A percentile compares a stretch with the other conserved stretches of the same genome.
These are phyloP conservation scores for Tachysurus vachellii DNA, from an alignment of 2,113 vertebrate genomes.

Conservation along the genomic window DNA sequence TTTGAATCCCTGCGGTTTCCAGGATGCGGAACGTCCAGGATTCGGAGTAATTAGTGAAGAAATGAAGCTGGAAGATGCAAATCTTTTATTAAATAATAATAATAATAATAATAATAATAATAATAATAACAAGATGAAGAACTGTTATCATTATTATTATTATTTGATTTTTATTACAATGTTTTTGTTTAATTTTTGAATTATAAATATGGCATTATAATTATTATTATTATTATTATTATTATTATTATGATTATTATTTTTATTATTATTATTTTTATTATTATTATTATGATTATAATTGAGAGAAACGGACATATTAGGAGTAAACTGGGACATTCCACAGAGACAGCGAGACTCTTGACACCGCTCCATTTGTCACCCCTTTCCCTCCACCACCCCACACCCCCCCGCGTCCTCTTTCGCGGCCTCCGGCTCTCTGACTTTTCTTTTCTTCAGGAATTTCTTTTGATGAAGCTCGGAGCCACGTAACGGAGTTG, in stretches of 20 bases:
- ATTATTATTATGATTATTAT: no score
- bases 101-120: conserved; percentile 14
- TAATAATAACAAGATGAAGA: neutral
- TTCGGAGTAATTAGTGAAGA: neutral
- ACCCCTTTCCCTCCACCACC: neutral
- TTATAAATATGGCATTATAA: no score
- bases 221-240: neutral
- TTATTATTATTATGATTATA: neutral
- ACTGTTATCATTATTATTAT: no score
- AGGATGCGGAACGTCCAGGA: neutral
- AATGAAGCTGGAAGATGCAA: neutral
- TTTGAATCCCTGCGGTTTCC: neutral
- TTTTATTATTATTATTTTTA: no score
- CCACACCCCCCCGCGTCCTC: conserved; percentile 55
- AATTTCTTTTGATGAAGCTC: neutral
- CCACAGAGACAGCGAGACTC: conserved; percentile 59
- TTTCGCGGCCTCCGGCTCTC: conserved; percentile 42
- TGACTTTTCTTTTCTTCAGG: neutral
- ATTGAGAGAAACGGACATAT: conserved; percentile 41
- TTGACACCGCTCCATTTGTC: conserved; percentile 67
- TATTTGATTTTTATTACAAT: no score
- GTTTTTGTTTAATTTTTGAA: no score
- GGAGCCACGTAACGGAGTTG: neutral
- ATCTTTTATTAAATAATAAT: neutral
- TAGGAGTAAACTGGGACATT: conserved; percentile 68